Conservation (phyloP, 2,113 vertebrate genomes). For the Aegotheles bennettii region DNA sequence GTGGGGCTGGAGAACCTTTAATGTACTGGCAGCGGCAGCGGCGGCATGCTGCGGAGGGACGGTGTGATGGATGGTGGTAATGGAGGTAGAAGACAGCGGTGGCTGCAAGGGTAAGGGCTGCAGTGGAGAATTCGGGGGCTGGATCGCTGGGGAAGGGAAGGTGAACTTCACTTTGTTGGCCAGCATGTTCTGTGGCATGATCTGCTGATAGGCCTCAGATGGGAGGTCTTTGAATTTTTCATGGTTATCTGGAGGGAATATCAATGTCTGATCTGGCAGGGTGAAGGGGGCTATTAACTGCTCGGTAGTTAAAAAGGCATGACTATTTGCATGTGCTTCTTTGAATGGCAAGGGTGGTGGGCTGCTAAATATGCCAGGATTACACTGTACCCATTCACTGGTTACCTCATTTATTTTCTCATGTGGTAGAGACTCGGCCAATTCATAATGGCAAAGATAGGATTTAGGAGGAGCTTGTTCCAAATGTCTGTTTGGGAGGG, state of each 20-base stretch:
- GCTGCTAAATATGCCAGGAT: constrained; percentile 54
- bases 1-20: constrained; percentile 79
- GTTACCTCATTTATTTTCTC: constrained; percentile 48
- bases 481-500: constrained; percentile 14
- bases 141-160: constrained; percentile 55
- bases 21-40: constrained; percentile 21
- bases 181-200: constrained; percentile 72
- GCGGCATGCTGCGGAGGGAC: constrained; percentile 77
- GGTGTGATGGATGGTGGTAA: constrained; percentile 80
- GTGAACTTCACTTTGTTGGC: constrained; percentile 76
- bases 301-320: constrained; percentile 63
- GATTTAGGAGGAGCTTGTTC: constrained; percentile 59
- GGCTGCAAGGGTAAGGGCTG: constrained; percentile 74
- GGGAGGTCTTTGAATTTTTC: constrained; percentile 78
- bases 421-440: constrained; percentile 50
- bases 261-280: constrained; percentile 68
- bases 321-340: constrained; percentile 69
- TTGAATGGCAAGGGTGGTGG: constrained; percentile 66
- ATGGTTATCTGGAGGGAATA: constrained; percentile 63
- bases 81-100: constrained; percentile 76
- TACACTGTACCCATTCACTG: constrained; percentile 68
- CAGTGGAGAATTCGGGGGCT: constrained; percentile 58
- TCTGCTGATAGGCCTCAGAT: constrained; percentile 71
- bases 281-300: constrained; percentile 71
- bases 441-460: constrained; percentile 62